Conservation (phyloP, 2,113 vertebrate genomes). For the Phocoena sinus region DNA sequence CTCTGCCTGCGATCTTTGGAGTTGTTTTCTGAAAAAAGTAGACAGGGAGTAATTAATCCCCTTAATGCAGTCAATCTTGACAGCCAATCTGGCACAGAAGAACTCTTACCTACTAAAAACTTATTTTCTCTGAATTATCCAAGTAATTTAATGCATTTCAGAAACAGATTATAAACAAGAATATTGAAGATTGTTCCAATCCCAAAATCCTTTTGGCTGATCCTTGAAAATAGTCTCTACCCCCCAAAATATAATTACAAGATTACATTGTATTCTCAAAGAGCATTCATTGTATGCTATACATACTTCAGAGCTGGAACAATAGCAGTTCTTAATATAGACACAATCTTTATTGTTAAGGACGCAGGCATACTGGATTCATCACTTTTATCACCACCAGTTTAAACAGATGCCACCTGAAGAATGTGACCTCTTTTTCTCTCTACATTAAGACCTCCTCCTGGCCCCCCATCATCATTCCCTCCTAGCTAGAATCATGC, state of each 20-base stretch:
- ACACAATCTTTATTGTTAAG: neutral
- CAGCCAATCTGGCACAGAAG: neutral
- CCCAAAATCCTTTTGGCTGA: neutral
- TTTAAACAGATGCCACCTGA: slow-evolving; percentile 30
- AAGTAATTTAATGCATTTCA: neutral
- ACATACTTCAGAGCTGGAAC: neutral
- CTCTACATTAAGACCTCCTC: neutral
- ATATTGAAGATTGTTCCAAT: neutral
- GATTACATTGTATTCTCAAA: neutral
- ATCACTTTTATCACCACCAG: neutral
- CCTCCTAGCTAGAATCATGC: neutral
- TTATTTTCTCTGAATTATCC: neutral
- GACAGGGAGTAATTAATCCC: slow-evolving; percentile 26
- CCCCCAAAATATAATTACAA: neutral
- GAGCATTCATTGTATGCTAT: neutral
- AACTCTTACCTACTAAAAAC: neutral
- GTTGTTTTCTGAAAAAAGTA: neutral
- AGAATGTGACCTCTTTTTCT: slow-evolving; percentile 22
- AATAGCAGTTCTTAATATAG: neutral
- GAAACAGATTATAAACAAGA: neutral
- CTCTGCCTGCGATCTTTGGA: neutral
- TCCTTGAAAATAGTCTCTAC: neutral
- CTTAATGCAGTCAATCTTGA: neutral
- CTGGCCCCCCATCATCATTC: neutral
- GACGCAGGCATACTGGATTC: neutral